Evolutionary conservation across 2,797 vertebrate species (phyloP), one percentile per base, ranked within the genome.

Genomic region (Lateolabrax maculatus): DNA sequence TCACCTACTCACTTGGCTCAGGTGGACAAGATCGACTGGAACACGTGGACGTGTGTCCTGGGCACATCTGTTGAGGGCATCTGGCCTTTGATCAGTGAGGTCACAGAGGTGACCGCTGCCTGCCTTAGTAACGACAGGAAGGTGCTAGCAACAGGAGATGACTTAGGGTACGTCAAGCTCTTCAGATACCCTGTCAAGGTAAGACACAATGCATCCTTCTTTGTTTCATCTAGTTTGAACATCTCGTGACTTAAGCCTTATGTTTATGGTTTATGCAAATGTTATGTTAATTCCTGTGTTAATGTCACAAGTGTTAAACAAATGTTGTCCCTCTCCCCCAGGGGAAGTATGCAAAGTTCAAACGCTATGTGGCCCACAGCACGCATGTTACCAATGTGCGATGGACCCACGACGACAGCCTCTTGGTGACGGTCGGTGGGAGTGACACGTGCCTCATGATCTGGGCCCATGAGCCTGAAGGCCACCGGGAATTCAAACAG

Each of bases 261-360:
- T 31, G 39, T 70, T 55, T 41, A 56, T 37, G 21, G 37, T 79
- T 69, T 67, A 75, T 88, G 79, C 52, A 81, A 88, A 90, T 84
- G 13, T 62, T 67, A 82, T 86, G 84, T 39, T 85, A 80, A 90
- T 91, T 61, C 52, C 12, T 84, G 67, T 55, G 80, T 58, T 73
- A 84, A 82, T 81, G 58, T 87, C 75, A 86, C 56, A 78, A 73
- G 55, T 87, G 65, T 73, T 82, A 76, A 73, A 64, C 62, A 60
- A 69, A 64, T 73, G 39, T 69, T 84, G 53, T 80, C 76, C 58
- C 57, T 90, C 85, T 25, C 81, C 77, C 68, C 36, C 86, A 99
- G 98, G 98, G 98, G 19, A 98, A 98, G 88, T 98, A 97, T 93
- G 97, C 97, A 39, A 99, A 99, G 91, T 99, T 97, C 93, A 99